Conservation (phyloP, 2,797 vertebrate species). For the Muscicapa comitata region DNA sequence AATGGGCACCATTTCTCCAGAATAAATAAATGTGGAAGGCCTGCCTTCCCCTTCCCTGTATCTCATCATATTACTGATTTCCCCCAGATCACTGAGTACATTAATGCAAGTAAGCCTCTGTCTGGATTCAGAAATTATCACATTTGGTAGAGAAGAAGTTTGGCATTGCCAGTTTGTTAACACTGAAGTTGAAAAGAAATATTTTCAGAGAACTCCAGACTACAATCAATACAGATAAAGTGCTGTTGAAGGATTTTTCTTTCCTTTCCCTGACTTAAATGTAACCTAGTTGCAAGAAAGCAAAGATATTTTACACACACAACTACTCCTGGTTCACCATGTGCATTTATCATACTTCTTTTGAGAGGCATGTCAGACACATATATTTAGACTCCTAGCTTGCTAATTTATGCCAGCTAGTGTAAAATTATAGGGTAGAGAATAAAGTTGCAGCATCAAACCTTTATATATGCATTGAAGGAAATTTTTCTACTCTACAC, state of each 20-base stretch:
- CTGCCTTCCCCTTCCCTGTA: background rate
- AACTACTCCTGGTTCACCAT: conserved; percentile 1
- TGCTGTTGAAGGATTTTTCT: conserved; percentile 46
- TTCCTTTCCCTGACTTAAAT: background rate
- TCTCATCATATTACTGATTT: conserved; percentile 43
- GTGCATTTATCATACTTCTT: conserved; percentile 47
- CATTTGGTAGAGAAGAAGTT: conserved; percentile 14
- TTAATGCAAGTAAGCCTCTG: conserved; percentile 43
- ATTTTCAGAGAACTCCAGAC: background rate
- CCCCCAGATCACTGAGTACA: conserved; percentile 38
- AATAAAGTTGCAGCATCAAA: conserved; percentile 55
- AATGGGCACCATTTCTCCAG: conserved; percentile 64
- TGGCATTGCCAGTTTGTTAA: conserved; percentile 29
- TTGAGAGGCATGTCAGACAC: conserved; percentile 47
- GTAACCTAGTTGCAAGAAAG: conserved; percentile 10
- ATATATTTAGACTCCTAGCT: conserved; percentile 52
- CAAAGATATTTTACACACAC: conserved; percentile 14
- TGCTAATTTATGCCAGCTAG: conserved; percentile 66
- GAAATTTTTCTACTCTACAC: background rate
- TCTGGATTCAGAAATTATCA: conserved; percentile 40
- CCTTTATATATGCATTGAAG: conserved; percentile 19
- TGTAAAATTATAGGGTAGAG: conserved; percentile 60
- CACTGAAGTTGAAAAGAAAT: conserved; percentile 5
- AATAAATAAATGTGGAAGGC: conserved; percentile 61
- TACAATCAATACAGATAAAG: conserved; percentile 15